These are phyloP conservation scores for Lithophane ornitopus DNA, from an alignment of 2,888 invertebrate species.

Conservation along the genomic window DNA sequence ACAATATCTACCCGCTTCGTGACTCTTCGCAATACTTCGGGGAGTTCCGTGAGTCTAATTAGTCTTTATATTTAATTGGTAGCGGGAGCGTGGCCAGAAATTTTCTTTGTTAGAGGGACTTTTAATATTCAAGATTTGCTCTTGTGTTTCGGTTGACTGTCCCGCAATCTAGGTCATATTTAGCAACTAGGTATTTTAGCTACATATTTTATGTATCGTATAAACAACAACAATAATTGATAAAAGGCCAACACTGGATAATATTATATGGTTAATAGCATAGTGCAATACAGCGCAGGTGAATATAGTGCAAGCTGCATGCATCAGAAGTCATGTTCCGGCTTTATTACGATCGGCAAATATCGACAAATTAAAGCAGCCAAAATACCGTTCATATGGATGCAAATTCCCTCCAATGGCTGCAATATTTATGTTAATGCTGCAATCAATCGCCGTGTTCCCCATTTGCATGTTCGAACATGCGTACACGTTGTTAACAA, in stretches of 20 bases:
- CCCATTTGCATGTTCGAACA: constrained; percentile 36
- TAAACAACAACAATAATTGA: not conserved
- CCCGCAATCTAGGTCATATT: not conserved
- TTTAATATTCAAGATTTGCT: constrained; percentile 19
- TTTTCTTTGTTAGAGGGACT: constrained; percentile 25
- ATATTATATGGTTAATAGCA: not conserved
- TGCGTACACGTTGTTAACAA: constrained; percentile 39
- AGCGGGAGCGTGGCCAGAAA: constrained; percentile 25
- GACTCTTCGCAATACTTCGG: constrained; percentile 46
- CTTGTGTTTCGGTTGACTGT: constrained; percentile 1
- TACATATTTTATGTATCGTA: not conserved
- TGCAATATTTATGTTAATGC: constrained; percentile 28
- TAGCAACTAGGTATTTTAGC: not conserved
- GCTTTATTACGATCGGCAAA: not conserved
- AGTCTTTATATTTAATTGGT: constrained; percentile 59
- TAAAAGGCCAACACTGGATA: not conserved
- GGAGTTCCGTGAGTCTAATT: constrained; percentile 43
- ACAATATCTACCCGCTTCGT: constrained; percentile 23
- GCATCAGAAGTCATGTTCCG: not conserved
- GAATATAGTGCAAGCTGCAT: not conserved
- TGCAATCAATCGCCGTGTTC: constrained; percentile 42
- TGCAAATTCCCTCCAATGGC: not conserved
- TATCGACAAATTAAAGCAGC: not conserved
- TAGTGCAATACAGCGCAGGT: not conserved
- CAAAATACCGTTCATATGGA: constrained; percentile 3